Base-by-base conservation (phyloP, 2,797 vertebrate genomes). In the Pelodytes ibericus region DNA sequence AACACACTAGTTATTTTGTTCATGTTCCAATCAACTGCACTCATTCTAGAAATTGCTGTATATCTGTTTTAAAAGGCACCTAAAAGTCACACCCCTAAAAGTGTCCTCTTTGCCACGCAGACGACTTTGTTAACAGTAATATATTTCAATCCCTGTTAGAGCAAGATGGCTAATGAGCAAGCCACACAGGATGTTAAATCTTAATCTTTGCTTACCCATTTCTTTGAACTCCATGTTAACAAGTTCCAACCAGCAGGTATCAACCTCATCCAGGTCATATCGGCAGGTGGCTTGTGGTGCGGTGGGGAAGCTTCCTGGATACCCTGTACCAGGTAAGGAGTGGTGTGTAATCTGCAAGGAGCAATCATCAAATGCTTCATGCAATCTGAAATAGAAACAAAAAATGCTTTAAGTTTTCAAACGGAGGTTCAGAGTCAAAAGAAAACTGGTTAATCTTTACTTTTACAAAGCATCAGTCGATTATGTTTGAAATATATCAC, bases 191-290 rank as follows among this genome's bases (percentile, higher is more conserved):
- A 39, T 4, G 29, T 26, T 22, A 22, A 20, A 27, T 39, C 0
- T 10, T 64, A 1, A 26, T 53, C 27, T 80, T 58, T 11, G 84
- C 87, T 72, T 90, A 99, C 97, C 95, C 94, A 98, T 94, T 84
- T 95, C 92, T 88, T 91, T 96, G 81, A 98, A 96, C 87, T 98
- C 96, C 1, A 88, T 88, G 84, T 99, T 99, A 81, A 95, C 94
- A 71, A 98, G 91, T 75, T 95, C 95, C 86, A 99, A 86, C 97
- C 97, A 99, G 85, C 91, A 91, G 15, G 96, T 95, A 15, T 99
- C 97, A 11, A 96, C 92, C 85, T 99, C 97, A 0, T 98, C 96
- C 90, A 98, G 92, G 92, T 98, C 95, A 15, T 98, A 98, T 85
- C 92, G 94, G 85, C 93, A 93, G 83, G 93, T 80, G 41, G 88